A percentile compares a stretch with the other conserved stretches of the same genome.
phyloP scores from a whole-genome alignment of 2,797 vertebrate species.

The Gambusia yucatana region DNA sequence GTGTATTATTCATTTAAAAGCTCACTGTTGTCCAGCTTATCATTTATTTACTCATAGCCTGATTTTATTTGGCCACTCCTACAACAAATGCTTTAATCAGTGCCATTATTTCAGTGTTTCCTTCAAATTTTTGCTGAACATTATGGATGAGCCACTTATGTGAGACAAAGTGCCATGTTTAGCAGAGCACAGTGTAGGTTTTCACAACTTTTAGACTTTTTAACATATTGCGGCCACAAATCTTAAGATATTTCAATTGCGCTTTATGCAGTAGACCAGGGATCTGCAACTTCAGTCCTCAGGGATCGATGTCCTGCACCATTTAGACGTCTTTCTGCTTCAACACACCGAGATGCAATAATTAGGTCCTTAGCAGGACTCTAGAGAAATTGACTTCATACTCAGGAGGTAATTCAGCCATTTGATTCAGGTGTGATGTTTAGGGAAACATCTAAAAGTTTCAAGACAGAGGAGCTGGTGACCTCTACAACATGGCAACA shows the following conservation, averaged over 20 bases:
- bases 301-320: background rate
- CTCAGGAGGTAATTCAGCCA: background rate
- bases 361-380: background rate
- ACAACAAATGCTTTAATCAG: conserved; percentile 50
- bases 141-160: background rate
- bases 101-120: conserved; percentile 31
- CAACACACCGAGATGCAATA: background rate
- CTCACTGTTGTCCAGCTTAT: conserved; percentile 59
- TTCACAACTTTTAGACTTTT: background rate
- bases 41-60: conserved; percentile 59
- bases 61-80: conserved; percentile 58
- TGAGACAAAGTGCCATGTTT: background rate
- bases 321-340: background rate
- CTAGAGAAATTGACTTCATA: background rate
- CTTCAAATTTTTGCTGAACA: conserved; percentile 7
- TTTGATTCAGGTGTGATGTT: background rate
- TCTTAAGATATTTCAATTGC: background rate
- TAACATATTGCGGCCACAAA: background rate
- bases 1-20: conserved; percentile 62
- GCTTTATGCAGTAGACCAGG: background rate
- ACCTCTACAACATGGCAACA: background rate
- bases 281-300: background rate
- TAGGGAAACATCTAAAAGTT: background rate
- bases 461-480: background rate
- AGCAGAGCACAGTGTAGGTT: background rate